These are phyloP conservation scores for Xerus rutilus DNA, from an alignment of 2,797 vertebrate genomes.

Conservation along the genomic window DNA sequence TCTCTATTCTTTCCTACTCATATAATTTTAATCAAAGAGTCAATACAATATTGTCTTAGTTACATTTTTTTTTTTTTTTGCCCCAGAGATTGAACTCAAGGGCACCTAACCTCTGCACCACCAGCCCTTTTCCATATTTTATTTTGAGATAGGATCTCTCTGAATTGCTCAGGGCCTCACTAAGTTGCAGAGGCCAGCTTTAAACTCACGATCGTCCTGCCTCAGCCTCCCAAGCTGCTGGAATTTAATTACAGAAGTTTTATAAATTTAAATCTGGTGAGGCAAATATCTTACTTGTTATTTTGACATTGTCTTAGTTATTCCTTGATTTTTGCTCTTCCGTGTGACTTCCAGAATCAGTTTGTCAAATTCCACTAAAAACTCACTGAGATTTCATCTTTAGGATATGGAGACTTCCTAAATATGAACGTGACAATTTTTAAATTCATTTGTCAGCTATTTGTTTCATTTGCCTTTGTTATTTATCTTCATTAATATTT, in stretches of 20 bases:
- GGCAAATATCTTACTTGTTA: background rate
- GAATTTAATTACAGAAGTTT: background rate
- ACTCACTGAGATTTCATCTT: background rate
- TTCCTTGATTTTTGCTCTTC: background rate
- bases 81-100: no score
- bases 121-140: no score
- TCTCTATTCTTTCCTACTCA: background rate
- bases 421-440: background rate
- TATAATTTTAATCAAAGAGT: background rate
- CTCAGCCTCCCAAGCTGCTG: no score
- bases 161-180: no score
- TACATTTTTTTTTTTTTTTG: background rate
- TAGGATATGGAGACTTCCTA: background rate
- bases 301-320: background rate
- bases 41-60: background rate
- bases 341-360: background rate
- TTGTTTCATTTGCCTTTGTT: background rate
- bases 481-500: background rate
- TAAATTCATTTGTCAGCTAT: background rate
- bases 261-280: background rate
- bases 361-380: background rate
- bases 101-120: no score
- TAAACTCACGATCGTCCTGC: no score
- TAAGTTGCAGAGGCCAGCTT: no score
- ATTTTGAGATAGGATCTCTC: no score